These are phyloP conservation scores for Physella acuta DNA, from an alignment of 1,140 invertebrate species.

Conservation along the genomic window DNA sequence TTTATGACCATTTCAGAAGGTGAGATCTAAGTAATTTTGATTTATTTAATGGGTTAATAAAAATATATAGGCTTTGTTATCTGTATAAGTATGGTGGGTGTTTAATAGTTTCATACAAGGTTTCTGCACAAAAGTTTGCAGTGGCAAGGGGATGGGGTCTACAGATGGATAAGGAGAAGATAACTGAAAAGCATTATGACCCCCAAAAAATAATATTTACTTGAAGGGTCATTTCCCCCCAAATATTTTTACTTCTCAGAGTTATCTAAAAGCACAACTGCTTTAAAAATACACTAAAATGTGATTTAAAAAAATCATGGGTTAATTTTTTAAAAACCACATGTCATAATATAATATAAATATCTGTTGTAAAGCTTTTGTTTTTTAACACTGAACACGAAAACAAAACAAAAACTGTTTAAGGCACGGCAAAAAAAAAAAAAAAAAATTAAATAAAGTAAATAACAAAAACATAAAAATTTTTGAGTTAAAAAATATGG, in stretches of 20 bases:
- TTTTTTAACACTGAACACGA: slow-evolving; percentile 43
- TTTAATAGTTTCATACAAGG: background rate
- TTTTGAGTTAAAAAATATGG: slow-evolving; percentile 47
- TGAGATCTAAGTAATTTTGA: slow-evolving; percentile 16
- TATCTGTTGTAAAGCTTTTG: slow-evolving; percentile 46
- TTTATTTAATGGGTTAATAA: slow-evolving; percentile 13
- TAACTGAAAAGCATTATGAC: no score
- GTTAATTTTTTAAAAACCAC: slow-evolving; percentile 30
- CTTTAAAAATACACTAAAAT: slow-evolving; percentile 6
- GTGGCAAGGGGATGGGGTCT: background rate
- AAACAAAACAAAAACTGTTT: slow-evolving; percentile 39
- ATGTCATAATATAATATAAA: slow-evolving; percentile 36
- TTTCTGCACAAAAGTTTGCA: slow-evolving; percentile 16
- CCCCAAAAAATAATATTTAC: no score
- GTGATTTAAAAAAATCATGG: slow-evolving; percentile 32
- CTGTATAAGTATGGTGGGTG: slow-evolving; percentile 24
- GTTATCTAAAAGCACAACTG: background rate
- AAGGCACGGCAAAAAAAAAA: slow-evolving; percentile 54
- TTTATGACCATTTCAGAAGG: slow-evolving; percentile 2
- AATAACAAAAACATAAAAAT: slow-evolving; percentile 16
- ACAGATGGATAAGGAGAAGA: no score
- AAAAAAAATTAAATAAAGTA: slow-evolving; percentile 22
- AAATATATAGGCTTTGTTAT: slow-evolving; percentile 5
- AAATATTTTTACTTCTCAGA: background rate
- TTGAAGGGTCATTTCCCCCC: no score